A percentile compares a stretch with the other conserved stretches of the same genome.
phyloP scores from a whole-genome alignment of 1,140 invertebrate species.

The Macrotrachela quadricornifera region DNA sequence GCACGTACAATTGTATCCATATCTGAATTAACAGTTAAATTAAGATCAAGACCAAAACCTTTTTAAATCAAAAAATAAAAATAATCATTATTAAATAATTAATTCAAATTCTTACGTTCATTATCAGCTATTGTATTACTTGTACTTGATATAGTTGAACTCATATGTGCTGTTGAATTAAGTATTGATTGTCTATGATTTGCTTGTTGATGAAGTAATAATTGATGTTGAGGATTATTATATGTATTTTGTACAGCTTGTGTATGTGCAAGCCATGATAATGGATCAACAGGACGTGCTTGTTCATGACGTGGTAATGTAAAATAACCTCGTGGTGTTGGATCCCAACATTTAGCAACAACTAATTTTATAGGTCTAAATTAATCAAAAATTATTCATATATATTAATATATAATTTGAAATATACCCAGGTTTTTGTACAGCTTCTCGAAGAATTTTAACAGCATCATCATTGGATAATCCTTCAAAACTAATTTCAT shows the following conservation, averaged over 20 bases:
- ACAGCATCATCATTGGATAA: conserved; percentile 97
- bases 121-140: not conserved
- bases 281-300: conserved; percentile 90
- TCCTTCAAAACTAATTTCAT: conserved; percentile 52
- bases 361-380: conserved; percentile 58
- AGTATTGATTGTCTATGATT: no score
- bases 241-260: conserved; percentile 23
- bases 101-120: no score
- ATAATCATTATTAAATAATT: no score
- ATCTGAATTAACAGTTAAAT: conserved; percentile 50
- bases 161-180: not conserved
- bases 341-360: conserved; percentile 89
- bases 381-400: no score
- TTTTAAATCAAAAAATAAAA: not conserved
- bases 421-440: conserved; percentile 67
- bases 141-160: not conserved
- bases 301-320: conserved; percentile 78
- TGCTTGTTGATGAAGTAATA: no score
- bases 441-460: conserved; percentile 71
- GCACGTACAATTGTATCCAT: conserved; percentile 69
- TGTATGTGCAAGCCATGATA: conserved; percentile 91
- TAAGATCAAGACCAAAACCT: conserved; percentile 16
- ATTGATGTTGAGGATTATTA: no score
- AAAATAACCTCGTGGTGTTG: conserved; percentile 83
- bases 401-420: no score